Base-by-base conservation (phyloP, 2,888 invertebrate species). In the Holacanthella duospinosa region DNA sequence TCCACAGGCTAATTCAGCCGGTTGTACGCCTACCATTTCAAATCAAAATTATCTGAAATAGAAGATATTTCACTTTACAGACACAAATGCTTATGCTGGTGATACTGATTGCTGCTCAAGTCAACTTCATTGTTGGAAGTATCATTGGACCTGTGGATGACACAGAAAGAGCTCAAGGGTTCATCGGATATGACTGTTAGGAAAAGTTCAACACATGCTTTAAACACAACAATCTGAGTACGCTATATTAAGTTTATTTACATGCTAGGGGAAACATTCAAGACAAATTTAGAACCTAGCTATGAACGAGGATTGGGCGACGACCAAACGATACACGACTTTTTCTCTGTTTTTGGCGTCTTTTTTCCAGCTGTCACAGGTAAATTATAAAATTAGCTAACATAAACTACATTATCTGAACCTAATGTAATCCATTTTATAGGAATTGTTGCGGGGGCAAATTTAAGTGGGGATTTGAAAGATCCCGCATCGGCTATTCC, bases 281-380 rank as follows among this genome's bases (percentile, higher is more conserved):
- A 59, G 26, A 26, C 19, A 19, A 59, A 59, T 26, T 24, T 59
- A 6, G 16, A 43, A 16, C 25, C 59, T 12, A 43, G 26, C 3
- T 59, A 43, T 26, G 26, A 26, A 12, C 24, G 25, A 24, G 59
- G 59, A 12, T 19, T 59, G 36, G 43, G 43, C 12, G 59, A 59
- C 21, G 59, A 60, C 24, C 28, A 2, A 2, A 3, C 2, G 26
- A 76, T 86, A 53, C 88, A 94, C 74, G 82, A 86, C 70, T 94
- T 96, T 79, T 94, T 95, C 79, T 87, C 88, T 71, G 91, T 95
- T 0, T 96, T 96, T 76, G 87, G 94, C 27, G 92, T 97, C 64
- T 97, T 93, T 80, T 97, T 97, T 75, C 96, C 96, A 0, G 93
- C 96, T 2, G 95, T 95, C 1, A 96, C 96, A 12, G 96, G 96